phyloP scores from a whole-genome alignment of 2,797 vertebrate species.

The Cynodonichthys magdalenae region DNA sequence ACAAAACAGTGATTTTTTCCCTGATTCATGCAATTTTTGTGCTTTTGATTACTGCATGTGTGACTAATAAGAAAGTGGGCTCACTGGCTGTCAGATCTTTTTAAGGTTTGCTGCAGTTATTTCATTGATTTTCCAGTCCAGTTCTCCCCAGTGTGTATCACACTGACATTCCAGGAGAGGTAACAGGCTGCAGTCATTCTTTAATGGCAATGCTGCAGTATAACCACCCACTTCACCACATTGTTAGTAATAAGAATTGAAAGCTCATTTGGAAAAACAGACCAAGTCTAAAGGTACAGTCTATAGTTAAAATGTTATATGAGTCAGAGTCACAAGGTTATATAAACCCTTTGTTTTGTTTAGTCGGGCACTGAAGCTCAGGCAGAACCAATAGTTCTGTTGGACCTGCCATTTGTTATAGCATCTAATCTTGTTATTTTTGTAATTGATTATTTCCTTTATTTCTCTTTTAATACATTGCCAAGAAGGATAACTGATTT shows the following conservation, averaged over 20 bases:
- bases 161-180: conserved; percentile 65
- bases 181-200: conserved; percentile 39
- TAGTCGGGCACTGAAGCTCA: no score
- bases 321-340: no score
- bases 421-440: no score
- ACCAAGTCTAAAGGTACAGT: no score
- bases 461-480: no score
- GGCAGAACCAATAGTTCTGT: no score
- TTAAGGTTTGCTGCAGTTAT: conserved; percentile 58
- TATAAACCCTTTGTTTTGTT: no score
- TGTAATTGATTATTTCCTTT: no score
- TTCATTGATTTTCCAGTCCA: conserved; percentile 77
- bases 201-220: conserved; percentile 36
- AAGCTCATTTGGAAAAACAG: conserved; percentile 44
- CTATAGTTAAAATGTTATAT: no score
- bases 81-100: conserved; percentile 57
- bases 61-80: conserved; percentile 25
- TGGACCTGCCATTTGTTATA: no score
- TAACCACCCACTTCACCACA: conserved; percentile 32
- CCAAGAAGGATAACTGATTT: no score
- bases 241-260: conserved; percentile 47
- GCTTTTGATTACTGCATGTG: conserved; percentile 15
- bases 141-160: conserved; percentile 68
- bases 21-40: conserved; percentile 7
- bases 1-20: neutral